Conservation (phyloP, 2,797 vertebrate genomes). For the Myoxocephalus aenaeus region DNA sequence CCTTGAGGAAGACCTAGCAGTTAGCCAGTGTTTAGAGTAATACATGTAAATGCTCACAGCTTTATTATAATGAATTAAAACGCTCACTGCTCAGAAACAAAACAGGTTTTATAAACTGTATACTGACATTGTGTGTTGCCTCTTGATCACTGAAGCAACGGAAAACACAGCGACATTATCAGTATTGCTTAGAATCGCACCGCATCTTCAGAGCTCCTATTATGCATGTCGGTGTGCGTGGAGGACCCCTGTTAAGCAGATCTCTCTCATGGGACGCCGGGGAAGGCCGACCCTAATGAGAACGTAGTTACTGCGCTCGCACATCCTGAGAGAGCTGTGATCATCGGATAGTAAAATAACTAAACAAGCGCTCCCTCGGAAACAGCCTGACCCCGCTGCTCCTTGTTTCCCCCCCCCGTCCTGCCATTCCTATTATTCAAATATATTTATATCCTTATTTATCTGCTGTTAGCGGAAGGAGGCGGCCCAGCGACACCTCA, state of each 20-base stretch:
- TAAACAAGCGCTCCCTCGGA: conserved; percentile 84
- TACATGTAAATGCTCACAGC: neutral
- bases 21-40: neutral
- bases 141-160: neutral
- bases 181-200: conserved; percentile 6
- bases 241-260: conserved; percentile 85
- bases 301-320: conserved; percentile 83
- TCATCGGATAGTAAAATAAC: conserved; percentile 62
- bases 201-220: conserved; percentile 30
- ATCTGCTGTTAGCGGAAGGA: conserved; percentile 85
- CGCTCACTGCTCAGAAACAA: neutral
- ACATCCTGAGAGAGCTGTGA: conserved; percentile 86
- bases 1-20: neutral
- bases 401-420: conserved; percentile 74
- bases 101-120: neutral
- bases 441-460: conserved; percentile 74
- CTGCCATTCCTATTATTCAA: conserved; percentile 70
- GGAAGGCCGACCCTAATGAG: conserved; percentile 87
- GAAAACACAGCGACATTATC: neutral
- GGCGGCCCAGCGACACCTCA: conserved; percentile 73
- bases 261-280: conserved; percentile 81
- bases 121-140: neutral
- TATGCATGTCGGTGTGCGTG: conserved; percentile 71
- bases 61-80: neutral
- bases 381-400: conserved; percentile 87